phyloP scores from a whole-genome alignment of 2,888 invertebrate species.

The Cheiracanthium punctorium region DNA sequence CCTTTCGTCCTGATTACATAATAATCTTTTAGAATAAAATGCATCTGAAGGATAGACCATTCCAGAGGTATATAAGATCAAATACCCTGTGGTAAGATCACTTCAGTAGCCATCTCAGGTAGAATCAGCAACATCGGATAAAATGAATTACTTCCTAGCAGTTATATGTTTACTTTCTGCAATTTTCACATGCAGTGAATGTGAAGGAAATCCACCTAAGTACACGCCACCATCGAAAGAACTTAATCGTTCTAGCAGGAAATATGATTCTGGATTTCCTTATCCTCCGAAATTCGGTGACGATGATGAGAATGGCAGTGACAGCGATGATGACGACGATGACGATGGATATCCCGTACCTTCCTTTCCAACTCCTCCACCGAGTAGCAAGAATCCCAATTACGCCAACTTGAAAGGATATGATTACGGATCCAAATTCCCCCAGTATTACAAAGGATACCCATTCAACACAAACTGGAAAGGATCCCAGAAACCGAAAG shows the following conservation, averaged over 20 bases:
- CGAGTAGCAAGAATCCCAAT: not conserved
- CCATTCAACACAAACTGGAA: conserved; percentile 37
- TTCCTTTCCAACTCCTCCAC: not conserved
- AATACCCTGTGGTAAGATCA: too few species aligned
- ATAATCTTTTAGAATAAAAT: too few species aligned
- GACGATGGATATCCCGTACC: not conserved
- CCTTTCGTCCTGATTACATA: too few species aligned
- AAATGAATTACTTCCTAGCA: too few species aligned
- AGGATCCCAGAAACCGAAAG: not conserved
- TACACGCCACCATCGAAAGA: too few species aligned
- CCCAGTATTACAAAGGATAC: conserved; percentile 39
- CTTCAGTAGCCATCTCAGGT: too few species aligned
- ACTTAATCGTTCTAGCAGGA: not conserved
- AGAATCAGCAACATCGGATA: too few species aligned
- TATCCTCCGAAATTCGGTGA: conserved; percentile 20
- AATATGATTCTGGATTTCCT: not conserved
- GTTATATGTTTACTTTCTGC: too few species aligned
- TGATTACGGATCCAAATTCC: not conserved
- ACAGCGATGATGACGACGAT: conserved; percentile 22
- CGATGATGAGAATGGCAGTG: conserved; percentile 18
- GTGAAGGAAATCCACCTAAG: too few species aligned
- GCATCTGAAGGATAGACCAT: too few species aligned
- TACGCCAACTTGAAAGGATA: conserved; percentile 33
- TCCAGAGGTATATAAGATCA: too few species aligned
- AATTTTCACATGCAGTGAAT: too few species aligned